Evolutionary conservation across 2,888 invertebrate genomes (phyloP), one percentile per base, ranked within the genome.

Genomic region (Orgyia antiqua): DNA sequence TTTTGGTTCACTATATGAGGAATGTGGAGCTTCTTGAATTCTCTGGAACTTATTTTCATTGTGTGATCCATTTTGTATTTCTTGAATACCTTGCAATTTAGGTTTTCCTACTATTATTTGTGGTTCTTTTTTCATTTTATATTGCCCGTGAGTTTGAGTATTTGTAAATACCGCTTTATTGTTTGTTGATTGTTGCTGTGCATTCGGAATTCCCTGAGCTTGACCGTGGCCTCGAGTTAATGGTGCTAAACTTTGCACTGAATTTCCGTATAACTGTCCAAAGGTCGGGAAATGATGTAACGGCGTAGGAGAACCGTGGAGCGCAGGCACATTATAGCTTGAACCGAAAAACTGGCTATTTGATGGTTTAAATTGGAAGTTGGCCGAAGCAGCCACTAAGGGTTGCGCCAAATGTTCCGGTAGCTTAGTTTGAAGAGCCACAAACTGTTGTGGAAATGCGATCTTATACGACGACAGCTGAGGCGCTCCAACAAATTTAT

Each of bases 321-420:
- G 45, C 2, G 42, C 31, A 11, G 72, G 67, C 7, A 69, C 42
- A 24, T 65, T 60, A 40, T 67, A 73, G 18, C 70, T 74, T n/a
- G 68, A 54, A 13, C 68, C 69, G 13, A 65, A 64, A 36, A 71
- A 65, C 35, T 36, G 36, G 2, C 36, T 29, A 15, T 31, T 36
- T n/a, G 60, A 39, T 38, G 71, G 73, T 30, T 68, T 70, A 33
- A 64, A 63, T 33, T 73, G 71, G 39, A 58, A 63, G 33, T 45
- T 55, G 0, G 74, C 68, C 8, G 72, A 55, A 3, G 72, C 64
- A 4, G 72, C 68, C 2, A 70, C 60, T 19, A 86, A 39, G 1
- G 84, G 82, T 49, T 83, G 79, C 3, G 77, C 60, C 9, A 86
- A 57, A 52, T 84, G 84, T 24, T 73, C 63, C 4, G 86, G 86